Evolutionary conservation across 2,113 vertebrate genomes (phyloP), one percentile per base, ranked within the genome.

Genomic region (Cochlearius cochlearius): DNA sequence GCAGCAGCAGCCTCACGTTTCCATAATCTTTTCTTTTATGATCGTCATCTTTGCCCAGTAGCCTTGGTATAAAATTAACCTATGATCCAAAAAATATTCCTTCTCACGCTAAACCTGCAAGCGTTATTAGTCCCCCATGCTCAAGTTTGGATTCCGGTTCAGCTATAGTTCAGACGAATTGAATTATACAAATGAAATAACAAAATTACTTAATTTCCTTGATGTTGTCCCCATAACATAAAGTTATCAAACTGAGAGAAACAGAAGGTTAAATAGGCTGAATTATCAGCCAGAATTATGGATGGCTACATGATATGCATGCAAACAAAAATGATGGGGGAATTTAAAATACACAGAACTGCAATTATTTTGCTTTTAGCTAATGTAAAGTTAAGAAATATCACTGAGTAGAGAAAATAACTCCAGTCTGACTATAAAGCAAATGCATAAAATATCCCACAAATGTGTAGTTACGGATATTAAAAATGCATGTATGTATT

Each of bases 201-300:
- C 47, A 94, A 94, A 97, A 97, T 97, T 96, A 96, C 91, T 95
- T 90, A 43, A 97, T 97, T 98, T 97, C 96, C 94, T 97, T 97
- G 73, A 78, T 95, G 62, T 75, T 96, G 62, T 95, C 30, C 73
- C 52, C 71, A 92, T 87, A 83, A 96, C 85, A 49, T 95, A 95
- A 96, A 98, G 85, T 83, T 94, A 96, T 66, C 94, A 91, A 95
- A 97, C 78, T 92, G 68, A 97, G 34, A 78, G 58, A 76, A 98
- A 82, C n/a, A 68, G 94, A 91, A 96, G 75, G 73, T 95, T 95
- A 93, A 97, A 89, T 50, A 93, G 62, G 29, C 39, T 93, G 82
- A 96, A 95, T 92, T 96, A 92, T 92, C 12, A 32, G 36, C 30
- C 5, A 72, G 21, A 96, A 38, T 90, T 89, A 68, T 21, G 59